Conservation (phyloP, 2,888 invertebrate genomes). For the Xestoiulus laeticollis region DNA sequence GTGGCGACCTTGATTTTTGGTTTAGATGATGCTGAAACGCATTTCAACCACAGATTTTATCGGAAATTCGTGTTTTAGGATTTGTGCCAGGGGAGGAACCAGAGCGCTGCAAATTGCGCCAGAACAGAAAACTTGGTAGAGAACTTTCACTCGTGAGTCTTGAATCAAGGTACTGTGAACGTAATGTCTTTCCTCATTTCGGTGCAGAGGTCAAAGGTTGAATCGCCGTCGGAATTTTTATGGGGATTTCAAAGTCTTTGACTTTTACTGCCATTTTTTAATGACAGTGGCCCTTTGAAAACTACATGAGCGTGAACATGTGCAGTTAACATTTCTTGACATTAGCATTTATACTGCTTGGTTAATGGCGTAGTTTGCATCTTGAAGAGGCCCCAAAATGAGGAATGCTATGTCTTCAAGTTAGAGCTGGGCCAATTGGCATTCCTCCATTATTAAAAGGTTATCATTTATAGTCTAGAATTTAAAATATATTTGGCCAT, state of each 20-base stretch:
- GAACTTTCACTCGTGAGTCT: neutral
- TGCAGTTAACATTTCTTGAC: neutral
- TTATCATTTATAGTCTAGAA: no score
- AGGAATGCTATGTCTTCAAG: no score
- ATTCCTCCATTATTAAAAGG: no score
- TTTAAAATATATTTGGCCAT: no score
- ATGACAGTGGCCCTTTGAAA: no score
- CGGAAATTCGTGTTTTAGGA: neutral
- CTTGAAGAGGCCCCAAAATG: no score
- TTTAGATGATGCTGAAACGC: neutral
- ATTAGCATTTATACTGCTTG: neutral
- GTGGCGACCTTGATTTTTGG: neutral
- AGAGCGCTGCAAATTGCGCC: neutral
- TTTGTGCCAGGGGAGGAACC: neutral
- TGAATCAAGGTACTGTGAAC: neutral
- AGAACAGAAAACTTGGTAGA: neutral
- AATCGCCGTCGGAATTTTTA: neutral
- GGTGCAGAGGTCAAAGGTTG: neutral
- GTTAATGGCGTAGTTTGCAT: no score
- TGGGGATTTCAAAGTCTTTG: no score
- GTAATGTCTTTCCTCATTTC: neutral
- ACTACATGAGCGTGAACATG: neutral
- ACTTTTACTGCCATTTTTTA: no score
- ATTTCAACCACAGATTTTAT: neutral
- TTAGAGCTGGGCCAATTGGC: no score